Evolutionary conservation across 2,888 invertebrate species (phyloP), one percentile per base, ranked within the genome.

Genomic region (Tiliacea citrago): DNA sequence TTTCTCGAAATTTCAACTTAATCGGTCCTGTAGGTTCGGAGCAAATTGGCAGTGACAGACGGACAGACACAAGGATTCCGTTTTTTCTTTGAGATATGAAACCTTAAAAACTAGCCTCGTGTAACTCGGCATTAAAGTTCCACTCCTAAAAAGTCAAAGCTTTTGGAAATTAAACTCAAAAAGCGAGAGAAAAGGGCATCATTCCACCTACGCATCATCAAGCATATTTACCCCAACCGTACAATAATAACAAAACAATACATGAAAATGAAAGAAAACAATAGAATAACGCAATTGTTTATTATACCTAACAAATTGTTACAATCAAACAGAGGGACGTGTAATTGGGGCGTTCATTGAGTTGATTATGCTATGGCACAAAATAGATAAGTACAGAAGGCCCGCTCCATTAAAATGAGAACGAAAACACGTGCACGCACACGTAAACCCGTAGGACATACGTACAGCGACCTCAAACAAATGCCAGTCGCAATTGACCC

Each of bases 261-360:
- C 39, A 8, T 24, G 47, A 8, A 63, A 68, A 84, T 69, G 63
- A 76, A 81, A 65, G 72, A 73, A 80, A 83, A 81, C 68, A 79
- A 75, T 72, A 67, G 55, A 57, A 63, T 60, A 84, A 53, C 60
- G 51, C 62, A 71, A 84, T 81, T 76, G 77, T 85, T 85, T 79
- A 75, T 82, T 79, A 79, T 79, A 66, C 66, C 73, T 45, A 61
- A 79, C 79, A 79, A 79, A 84, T 84, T 77, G 79, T 75, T 55
- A 68, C 70, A 82, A 77, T 80, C 73, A 69, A 70, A 62, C 75
- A 62, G 60, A 60, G 71, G 70, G 63, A 82, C 67, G 58, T 57
- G 77, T 84, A 84, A 84, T 84, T 81, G 82, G 68, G 49, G 65
- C 57, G 84, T 68, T 82, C 72, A 82, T 72, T 69, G 70, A 65